Percentiles rank a stretch among this genome's conserved stretches.
Evolutionary conservation across 2,888 invertebrate genomes (phyloP).

Genomic region (Amiota communis): DNA sequence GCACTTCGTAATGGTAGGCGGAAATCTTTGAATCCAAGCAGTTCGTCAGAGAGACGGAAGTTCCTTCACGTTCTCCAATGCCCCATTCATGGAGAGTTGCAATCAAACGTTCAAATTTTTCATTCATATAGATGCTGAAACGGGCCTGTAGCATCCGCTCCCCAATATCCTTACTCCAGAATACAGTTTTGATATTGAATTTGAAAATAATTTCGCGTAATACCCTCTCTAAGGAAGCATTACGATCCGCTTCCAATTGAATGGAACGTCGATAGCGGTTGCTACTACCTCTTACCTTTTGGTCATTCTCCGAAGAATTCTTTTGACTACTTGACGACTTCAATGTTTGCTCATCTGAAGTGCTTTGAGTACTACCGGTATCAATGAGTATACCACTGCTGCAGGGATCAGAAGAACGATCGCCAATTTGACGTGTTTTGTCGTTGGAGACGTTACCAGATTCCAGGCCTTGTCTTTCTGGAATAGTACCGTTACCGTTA

Average conservation of each 20-base stretch:
- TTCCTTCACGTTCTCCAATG: constrained; percentile 76
- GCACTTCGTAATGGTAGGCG: constrained; percentile 18
- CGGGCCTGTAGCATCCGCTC: constrained; percentile 74
- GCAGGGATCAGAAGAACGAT: too few species aligned
- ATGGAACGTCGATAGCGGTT: constrained; percentile 13
- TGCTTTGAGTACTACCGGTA: not conserved
- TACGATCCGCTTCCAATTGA: not conserved
- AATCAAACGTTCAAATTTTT: constrained; percentile 76
- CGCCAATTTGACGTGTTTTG: not conserved
- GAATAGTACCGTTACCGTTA: not conserved
- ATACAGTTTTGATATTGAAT: constrained; percentile 75
- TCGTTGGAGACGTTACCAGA: not conserved
- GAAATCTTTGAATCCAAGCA: constrained; percentile 71
- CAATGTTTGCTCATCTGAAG: not conserved
- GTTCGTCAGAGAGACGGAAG: constrained; percentile 77
- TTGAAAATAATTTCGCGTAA: constrained; percentile 74
- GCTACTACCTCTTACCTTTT: not conserved
- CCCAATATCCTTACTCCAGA: constrained; percentile 75
- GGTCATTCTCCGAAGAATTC: not conserved
- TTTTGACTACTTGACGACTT: too few species aligned
- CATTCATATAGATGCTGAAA: constrained; percentile 76
- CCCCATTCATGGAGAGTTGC: constrained; percentile 76
- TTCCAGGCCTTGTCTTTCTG: not conserved
- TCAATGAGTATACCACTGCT: not conserved
- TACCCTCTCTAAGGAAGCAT: constrained; percentile 62